A percentile compares a stretch with the other conserved stretches of the same genome.
Conservation (phyloP, 2,797 vertebrate genomes). For the Channallabes apus region DNA sequence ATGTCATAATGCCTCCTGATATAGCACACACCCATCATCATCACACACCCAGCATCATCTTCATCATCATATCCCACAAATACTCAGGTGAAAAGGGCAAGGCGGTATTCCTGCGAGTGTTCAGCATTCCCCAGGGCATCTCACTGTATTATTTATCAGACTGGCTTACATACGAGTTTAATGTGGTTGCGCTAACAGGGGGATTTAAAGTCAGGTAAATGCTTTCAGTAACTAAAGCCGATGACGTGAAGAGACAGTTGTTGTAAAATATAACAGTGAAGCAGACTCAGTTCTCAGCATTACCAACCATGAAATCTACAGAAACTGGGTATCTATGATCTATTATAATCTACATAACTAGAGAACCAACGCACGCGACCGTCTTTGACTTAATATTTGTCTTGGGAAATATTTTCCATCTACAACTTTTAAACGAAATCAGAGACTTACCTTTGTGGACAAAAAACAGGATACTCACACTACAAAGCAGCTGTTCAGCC, state of each 20-base stretch:
- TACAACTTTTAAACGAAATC: neutral
- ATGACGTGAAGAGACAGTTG: neutral
- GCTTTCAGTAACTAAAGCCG: neutral
- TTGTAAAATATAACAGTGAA: neutral
- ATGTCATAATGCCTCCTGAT: neutral
- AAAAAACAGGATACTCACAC: neutral
- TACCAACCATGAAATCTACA: neutral
- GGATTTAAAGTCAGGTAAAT: neutral
- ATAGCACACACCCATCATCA: neutral
- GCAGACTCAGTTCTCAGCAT: neutral
- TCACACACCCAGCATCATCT: neutral
- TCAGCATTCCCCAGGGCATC: constrained; percentile 15
- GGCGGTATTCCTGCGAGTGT: constrained; percentile 10
- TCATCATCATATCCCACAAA: constrained; percentile 12
- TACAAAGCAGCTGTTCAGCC: constrained; percentile 26
- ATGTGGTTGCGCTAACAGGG: neutral
- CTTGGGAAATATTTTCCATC: neutral
- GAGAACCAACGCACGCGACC: neutral
- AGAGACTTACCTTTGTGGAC: constrained; percentile 22
- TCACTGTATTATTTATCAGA: constrained; percentile 43
- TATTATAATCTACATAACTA: no score
- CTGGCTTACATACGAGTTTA: constrained; percentile 19
- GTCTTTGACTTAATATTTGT: neutral
- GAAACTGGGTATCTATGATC: neutral
- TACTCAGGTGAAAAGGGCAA: constrained; percentile 30